These are phyloP conservation scores for Liposcelis brunnea DNA, from an alignment of 2,888 invertebrate genomes.

Conservation along the genomic window DNA sequence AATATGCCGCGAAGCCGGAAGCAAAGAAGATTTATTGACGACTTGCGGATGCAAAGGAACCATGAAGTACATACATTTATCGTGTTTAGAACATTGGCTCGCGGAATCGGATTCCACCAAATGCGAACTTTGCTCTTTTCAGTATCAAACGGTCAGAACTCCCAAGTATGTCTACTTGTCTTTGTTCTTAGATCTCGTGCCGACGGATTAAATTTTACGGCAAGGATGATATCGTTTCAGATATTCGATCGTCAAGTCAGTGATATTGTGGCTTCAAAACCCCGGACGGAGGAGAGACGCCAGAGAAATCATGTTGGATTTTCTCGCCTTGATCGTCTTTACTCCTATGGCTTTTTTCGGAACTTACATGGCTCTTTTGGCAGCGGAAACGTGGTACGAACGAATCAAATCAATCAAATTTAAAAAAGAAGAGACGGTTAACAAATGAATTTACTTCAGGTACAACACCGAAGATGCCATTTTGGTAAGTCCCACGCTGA, in stretches of 20 bases:
- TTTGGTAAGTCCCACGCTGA: slow-evolving; percentile 27
- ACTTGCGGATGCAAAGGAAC: too few species aligned
- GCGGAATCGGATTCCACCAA: slow-evolving; percentile 50
- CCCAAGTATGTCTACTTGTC: slow-evolving; percentile 23
- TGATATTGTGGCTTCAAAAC: slow-evolving; percentile 39
- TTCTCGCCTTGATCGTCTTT: slow-evolving; percentile 35
- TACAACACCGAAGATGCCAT: slow-evolving; percentile 21
- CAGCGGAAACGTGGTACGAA: slow-evolving; percentile 24
- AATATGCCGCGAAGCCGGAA: slow-evolving; percentile 28
- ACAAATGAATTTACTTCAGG: slow-evolving; percentile 19
- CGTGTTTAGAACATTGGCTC: slow-evolving; percentile 58
- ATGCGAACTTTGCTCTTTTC: slow-evolving; percentile 56
- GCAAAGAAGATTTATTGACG: slow-evolving; percentile 10
- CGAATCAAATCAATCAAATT: too few species aligned
- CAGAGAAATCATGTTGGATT: slow-evolving; percentile 31
- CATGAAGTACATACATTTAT: slow-evolving; percentile 16
- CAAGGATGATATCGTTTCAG: slow-evolving; percentile 18
- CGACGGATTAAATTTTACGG: background rate
- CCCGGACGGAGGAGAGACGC: slow-evolving; percentile 27
- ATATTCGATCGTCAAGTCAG: slow-evolving; percentile 36
- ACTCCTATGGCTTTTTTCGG: slow-evolving; percentile 37
- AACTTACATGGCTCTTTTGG: slow-evolving; percentile 32
- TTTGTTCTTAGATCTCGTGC: slow-evolving; percentile 8
- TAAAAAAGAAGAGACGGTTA: slow-evolving; percentile 1
- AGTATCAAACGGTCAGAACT: slow-evolving; percentile 44